Conservation (phyloP, 2,797 vertebrate species). For the Pelochelys cantorii region DNA sequence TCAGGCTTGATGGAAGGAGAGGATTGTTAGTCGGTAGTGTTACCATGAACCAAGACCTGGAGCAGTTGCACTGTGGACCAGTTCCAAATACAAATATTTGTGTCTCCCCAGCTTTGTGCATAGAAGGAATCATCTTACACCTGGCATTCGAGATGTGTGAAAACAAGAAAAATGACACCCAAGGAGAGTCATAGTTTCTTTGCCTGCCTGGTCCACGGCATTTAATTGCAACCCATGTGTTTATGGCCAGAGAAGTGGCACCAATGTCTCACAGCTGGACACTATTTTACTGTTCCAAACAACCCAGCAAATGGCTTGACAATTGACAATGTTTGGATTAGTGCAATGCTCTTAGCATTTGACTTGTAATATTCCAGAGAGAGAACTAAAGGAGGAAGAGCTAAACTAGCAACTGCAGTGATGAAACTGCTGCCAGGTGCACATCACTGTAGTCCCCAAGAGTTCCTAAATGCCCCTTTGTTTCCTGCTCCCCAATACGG, state of each 20-base stretch:
- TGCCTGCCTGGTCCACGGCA: neutral
- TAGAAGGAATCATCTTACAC: neutral
- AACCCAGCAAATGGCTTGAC: neutral
- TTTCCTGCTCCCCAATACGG: neutral
- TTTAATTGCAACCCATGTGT: neutral
- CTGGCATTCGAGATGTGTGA: neutral
- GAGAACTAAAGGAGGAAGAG: neutral
- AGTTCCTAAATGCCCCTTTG: neutral
- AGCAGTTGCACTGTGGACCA: neutral
- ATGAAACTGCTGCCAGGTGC: neutral
- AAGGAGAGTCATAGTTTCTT: neutral
- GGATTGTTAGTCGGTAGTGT: accelerated
- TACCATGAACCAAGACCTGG: neutral
- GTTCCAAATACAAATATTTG: neutral
- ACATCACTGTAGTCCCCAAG: accelerated
- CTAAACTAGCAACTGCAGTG: neutral
- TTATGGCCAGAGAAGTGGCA: neutral
- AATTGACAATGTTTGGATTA: neutral
- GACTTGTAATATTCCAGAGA: neutral
- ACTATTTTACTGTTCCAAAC: neutral
- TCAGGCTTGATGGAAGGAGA: accelerated
- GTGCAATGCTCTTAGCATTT: neutral
- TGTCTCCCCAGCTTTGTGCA: accelerated
- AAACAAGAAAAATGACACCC: neutral
- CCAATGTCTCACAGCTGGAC: neutral